A percentile compares a stretch with the other conserved stretches of the same genome.
phyloP scores from a whole-genome alignment of 2,888 invertebrate genomes.

The Myathropa florea region DNA sequence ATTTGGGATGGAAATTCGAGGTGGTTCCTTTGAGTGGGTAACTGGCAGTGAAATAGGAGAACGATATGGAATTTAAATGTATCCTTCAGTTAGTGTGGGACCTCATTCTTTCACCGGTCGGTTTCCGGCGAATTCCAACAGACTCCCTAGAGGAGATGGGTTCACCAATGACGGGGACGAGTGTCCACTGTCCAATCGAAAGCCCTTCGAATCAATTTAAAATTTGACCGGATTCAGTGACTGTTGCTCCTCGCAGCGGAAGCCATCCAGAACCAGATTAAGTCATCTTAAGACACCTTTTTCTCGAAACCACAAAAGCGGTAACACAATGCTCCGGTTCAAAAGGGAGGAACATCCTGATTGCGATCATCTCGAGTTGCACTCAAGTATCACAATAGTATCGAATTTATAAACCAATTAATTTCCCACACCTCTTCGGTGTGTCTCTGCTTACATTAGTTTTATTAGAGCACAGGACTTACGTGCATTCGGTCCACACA shows the following conservation, averaged over 20 bases:
- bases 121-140: too few species aligned
- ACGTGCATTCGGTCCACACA: neutral
- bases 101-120: too few species aligned
- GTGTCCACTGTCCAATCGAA: too few species aligned
- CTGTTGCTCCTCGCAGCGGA: neutral
- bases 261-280: neutral
- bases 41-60: too few species aligned
- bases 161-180: too few species aligned
- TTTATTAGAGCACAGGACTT: constrained; percentile 16
- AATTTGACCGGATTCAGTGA: neutral
- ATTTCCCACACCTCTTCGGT: constrained; percentile 39
- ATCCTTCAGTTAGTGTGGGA: too few species aligned
- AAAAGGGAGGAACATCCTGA: neutral
- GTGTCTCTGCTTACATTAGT: neutral
- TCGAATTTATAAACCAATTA: constrained; percentile 58
- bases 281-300: neutral
- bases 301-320: neutral
- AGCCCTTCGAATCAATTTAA: too few species aligned
- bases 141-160: too few species aligned
- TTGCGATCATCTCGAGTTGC: constrained; percentile 39
- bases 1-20: neutral
- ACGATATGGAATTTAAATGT: too few species aligned
- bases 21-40: too few species aligned
- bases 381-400: constrained; percentile 23
- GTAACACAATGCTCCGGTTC: neutral